These are phyloP conservation scores for Alcedo quadribrachys DNA, from an alignment of 2,797 vertebrate species.

Conservation along the genomic window DNA sequence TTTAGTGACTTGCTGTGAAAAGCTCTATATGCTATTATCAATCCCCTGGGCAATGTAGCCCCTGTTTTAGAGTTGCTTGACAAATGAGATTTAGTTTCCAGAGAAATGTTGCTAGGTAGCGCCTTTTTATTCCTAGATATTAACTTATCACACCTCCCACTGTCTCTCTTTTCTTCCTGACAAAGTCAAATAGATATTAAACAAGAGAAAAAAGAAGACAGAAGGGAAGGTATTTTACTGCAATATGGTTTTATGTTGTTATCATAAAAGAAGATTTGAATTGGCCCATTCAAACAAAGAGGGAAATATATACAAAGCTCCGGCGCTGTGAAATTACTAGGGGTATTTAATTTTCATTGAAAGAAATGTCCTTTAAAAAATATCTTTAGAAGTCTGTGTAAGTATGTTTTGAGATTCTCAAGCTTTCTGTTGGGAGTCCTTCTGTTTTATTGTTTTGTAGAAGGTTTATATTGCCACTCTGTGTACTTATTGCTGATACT, in stretches of 20 bases:
- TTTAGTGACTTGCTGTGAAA: background rate
- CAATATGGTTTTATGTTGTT: conserved; percentile 43
- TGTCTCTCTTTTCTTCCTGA: conserved; percentile 54
- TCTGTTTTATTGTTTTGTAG: conserved; percentile 50
- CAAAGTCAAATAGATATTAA: conserved; percentile 44
- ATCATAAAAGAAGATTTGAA: conserved; percentile 57
- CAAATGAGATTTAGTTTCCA: conserved; percentile 72
- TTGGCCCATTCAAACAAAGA: conserved; percentile 45
- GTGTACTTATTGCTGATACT: conserved; percentile 34
- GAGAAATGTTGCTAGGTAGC: conserved; percentile 77
- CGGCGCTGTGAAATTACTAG: conserved; percentile 42
- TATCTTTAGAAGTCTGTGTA: conserved; percentile 48
- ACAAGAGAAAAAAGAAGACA: conserved; percentile 33
- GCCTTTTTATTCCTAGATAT: conserved; percentile 63
- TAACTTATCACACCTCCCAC: conserved; percentile 67
- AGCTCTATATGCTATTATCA: conserved; percentile 36
- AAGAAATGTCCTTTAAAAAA: conserved; percentile 60
- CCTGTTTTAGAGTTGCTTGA: conserved; percentile 69
- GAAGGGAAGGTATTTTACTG: conserved; percentile 58
- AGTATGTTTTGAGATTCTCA: conserved; percentile 32
- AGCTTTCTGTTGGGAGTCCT: conserved; percentile 63
- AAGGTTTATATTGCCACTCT: conserved; percentile 42
- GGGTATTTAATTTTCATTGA: conserved; percentile 71
- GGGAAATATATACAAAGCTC: conserved; percentile 27
- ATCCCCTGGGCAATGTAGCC: conserved; percentile 38